Evolutionary conservation across 1,140 invertebrate genomes (phyloP), one percentile per base, ranked within the genome.

Genomic region (Lordiphosa mommai): DNA sequence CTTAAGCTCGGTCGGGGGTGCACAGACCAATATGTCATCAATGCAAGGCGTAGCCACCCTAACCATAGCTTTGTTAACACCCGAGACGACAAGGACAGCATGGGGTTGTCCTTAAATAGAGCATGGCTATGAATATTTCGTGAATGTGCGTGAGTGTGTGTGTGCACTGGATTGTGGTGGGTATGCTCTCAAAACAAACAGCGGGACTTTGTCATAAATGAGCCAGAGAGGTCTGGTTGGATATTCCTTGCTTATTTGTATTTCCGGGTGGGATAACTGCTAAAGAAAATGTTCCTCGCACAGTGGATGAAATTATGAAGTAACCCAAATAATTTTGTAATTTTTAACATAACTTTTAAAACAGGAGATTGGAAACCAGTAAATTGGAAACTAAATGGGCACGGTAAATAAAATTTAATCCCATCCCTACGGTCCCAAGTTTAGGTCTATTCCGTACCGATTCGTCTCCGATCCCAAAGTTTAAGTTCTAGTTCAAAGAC

Each of bases 1-100:
- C 23, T 27, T 27, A 27, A 27, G 23, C 23, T 27, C 9, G 20
- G 6, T 41, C 4, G 17, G 34, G 33, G 48, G 51, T 55, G 51
- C 58, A 46, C 58, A 56, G 52, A 65, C 69, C 74, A 85, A 84
- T 85, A 79, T 84, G 79, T 84, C 79, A 84, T 85, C 79, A 79
- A 73, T 85, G 72, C 60, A 40, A 49, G 61, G 29, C 60, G 17
- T 47, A 58, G 34, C 37, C 36, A 40, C 33, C 30, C 48, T 41
- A 50, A 36, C n/a, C 47, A 37, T 32, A 23, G 66, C 66, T 40
- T 50, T 67, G 68, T 58, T 56, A 56, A 46, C 69, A 59, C 61
- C 40, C 47, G 44, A 33, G 14, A 32, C 50, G 36, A 12, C 32
- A 14, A 56, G 41, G 37, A 29, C 4, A 36, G 12, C 17, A n/a